Conservation (phyloP, 2,113 vertebrate genomes). For the Fulmarus glacialis region DNA sequence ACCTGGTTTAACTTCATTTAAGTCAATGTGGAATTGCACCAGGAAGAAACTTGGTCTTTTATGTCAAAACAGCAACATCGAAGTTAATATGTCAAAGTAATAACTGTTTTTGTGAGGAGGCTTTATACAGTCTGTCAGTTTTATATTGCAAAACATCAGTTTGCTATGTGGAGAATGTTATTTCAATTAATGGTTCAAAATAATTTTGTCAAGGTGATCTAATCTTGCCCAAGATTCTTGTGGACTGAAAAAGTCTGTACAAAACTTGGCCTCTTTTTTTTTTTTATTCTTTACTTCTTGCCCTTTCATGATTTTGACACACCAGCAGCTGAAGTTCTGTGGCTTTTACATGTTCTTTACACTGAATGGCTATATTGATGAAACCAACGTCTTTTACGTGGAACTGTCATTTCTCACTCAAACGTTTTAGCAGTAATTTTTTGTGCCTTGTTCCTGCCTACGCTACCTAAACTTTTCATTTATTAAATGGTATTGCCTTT, state of each 20-base stretch:
- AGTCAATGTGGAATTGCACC: neutral
- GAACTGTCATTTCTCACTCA: neutral
- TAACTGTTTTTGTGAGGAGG: neutral
- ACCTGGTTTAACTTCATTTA: neutral
- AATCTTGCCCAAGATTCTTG: neutral
- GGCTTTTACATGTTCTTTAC: neutral
- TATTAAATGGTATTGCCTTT: neutral
- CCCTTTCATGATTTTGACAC: neutral
- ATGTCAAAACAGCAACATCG: neutral
- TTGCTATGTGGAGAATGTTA: neutral
- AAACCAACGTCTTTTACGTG: neutral
- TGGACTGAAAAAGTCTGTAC: neutral
- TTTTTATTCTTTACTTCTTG: neutral
- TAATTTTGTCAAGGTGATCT: neutral
- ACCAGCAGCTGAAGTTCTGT: neutral
- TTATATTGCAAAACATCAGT: neutral
- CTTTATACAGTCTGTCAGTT: neutral
- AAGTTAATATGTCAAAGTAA: neutral
- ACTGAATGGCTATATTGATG: accelerated
- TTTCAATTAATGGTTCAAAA: neutral
- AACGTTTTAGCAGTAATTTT: neutral
- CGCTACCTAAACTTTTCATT: neutral
- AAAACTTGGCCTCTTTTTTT: neutral
- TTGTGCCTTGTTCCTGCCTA: neutral
- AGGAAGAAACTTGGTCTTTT: neutral